A percentile compares a stretch with the other conserved stretches of the same genome.
Conservation (phyloP, 2,113 vertebrate genomes). For the Hymenochirus boettgeri region DNA sequence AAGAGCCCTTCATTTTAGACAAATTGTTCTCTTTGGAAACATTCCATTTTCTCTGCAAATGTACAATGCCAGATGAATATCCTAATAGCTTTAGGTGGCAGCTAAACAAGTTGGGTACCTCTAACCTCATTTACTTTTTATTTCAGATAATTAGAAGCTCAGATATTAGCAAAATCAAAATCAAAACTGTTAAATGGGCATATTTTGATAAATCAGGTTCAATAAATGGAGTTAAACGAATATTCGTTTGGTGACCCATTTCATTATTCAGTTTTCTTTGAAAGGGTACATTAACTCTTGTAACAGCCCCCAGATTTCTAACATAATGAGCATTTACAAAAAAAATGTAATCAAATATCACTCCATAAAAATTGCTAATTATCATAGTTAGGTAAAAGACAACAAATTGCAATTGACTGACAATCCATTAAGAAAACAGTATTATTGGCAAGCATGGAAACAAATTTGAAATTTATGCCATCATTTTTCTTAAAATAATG, state of each 20-base stretch:
- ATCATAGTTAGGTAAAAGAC: too few relatives aligned
- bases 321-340: too few relatives aligned
- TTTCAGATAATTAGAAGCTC: conserved; percentile 16
- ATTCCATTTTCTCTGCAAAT: background rate
- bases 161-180: conserved; percentile 8
- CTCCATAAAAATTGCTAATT: too few relatives aligned
- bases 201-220: conserved; percentile 12
- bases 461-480: too few relatives aligned
- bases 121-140: conserved; percentile 16
- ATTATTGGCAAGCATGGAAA: too few relatives aligned
- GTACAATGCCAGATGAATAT: conserved; percentile 4
- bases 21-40: background rate
- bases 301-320: too few relatives aligned
- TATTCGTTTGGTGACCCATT: too few relatives aligned
- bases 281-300: conserved; percentile 1
- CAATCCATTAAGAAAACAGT: too few relatives aligned
- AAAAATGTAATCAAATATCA: too few relatives aligned
- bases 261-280: background rate
- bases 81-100: conserved; percentile 10
- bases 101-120: conserved; percentile 12
- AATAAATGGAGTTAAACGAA: background rate
- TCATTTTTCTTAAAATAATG: too few relatives aligned
- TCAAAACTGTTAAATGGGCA: conserved; percentile 5
- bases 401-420: too few relatives aligned
- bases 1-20: too few relatives aligned